Evolutionary conservation across 2,888 invertebrate species (phyloP).

Genomic region (Acronicta leporina): DNA sequence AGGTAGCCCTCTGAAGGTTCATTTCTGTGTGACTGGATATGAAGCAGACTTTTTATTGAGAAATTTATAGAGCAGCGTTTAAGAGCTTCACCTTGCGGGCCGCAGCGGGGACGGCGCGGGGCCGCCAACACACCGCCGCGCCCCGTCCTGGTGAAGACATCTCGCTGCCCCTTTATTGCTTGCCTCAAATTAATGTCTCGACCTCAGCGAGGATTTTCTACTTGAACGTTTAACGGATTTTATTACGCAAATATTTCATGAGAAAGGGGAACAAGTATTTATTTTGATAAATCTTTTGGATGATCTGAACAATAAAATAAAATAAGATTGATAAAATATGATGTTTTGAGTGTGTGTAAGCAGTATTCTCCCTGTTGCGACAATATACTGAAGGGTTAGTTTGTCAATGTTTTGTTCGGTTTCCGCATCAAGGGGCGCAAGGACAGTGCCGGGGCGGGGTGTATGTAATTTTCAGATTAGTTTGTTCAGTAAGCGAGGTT

Average conservation of each 20-base stretch:
- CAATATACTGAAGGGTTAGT: constrained; percentile 46
- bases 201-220: constrained; percentile 81
- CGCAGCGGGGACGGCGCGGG: constrained; percentile 42
- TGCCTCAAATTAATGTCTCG: constrained; percentile 87
- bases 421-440: constrained; percentile 34
- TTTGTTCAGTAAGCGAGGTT: constrained; percentile 82
- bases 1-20: constrained; percentile 68
- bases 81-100: constrained; percentile 74
- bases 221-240: constrained; percentile 82
- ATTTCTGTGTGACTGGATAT: constrained; percentile 66
- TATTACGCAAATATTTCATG: constrained; percentile 80
- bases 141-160: constrained; percentile 75
- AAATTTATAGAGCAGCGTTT: constrained; percentile 84
- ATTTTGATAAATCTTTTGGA: constrained; percentile 51
- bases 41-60: constrained; percentile 78
- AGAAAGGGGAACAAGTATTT: constrained; percentile 67
- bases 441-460: constrained; percentile 52
- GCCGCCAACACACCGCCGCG: constrained; percentile 44
- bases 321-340: constrained; percentile 15
- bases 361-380: constrained; percentile 3
- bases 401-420: constrained; percentile 71
- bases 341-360: constrained; percentile 2
- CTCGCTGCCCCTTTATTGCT: constrained; percentile 86
- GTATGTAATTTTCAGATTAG: constrained; percentile 88
- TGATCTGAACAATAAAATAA: constrained; percentile 39